Percentiles rank a stretch among this genome's conserved stretches.
Evolutionary conservation across 2,797 vertebrate species (phyloP).

Genomic region (Podarcis lilfordi): DNA sequence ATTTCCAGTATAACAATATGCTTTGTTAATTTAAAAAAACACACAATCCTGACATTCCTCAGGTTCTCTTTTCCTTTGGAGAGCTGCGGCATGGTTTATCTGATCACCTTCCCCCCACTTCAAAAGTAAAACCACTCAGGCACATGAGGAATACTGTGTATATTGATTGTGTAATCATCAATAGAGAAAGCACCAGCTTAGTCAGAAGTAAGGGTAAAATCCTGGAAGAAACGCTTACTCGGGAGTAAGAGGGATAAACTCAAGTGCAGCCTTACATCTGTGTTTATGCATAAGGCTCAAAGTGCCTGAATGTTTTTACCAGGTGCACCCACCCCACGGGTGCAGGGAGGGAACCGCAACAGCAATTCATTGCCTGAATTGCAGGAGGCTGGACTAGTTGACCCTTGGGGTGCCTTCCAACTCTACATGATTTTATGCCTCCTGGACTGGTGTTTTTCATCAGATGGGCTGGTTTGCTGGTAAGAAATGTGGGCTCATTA

Average conservation of each 20-base stretch:
- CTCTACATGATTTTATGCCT: no score
- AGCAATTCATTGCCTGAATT: rapidly evolving
- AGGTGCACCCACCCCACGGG: no score
- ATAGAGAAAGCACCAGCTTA: neutral
- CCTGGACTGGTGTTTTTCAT: neutral
- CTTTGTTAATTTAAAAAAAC: neutral
- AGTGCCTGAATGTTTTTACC: neutral
- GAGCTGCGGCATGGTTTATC: rapidly evolving
- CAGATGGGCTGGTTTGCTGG: neutral
- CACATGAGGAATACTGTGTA: neutral
- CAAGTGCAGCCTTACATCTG: neutral
- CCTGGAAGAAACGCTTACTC: neutral
- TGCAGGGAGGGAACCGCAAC: no score
- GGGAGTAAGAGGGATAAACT: neutral
- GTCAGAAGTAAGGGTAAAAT: no score
- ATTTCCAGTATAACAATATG: neutral
- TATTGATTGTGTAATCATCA: no score
- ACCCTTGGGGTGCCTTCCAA: neutral
- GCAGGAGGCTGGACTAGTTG: no score
- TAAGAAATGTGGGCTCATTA: conserved; percentile 21
- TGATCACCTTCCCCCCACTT: neutral
- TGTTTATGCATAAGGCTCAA: no score
- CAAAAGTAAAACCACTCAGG: neutral
- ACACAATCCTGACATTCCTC: neutral
- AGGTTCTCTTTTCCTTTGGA: neutral